Percentiles rank a stretch among this genome's conserved stretches.
Evolutionary conservation across 2,113 vertebrate genomes (phyloP).

Genomic region (Orientallactaga bullata): DNA sequence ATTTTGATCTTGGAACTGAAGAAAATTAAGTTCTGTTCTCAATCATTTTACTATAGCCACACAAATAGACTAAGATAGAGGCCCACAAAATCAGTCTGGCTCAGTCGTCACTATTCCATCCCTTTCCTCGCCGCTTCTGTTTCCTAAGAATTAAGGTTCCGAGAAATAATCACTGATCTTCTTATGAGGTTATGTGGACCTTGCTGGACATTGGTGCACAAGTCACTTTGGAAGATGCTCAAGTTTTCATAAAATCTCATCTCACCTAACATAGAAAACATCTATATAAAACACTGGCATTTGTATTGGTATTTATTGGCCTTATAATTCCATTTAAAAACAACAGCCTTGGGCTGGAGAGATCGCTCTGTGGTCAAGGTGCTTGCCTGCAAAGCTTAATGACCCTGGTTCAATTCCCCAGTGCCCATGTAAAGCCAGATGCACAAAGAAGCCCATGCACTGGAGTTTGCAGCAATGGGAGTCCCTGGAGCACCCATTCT

Average conservation of each 20-base stretch:
- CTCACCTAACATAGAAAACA: not conserved
- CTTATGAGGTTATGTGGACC: too few species aligned
- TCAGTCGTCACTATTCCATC: not conserved
- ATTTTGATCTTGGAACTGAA: not conserved
- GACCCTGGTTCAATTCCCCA: too few species aligned
- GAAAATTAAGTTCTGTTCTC: not conserved
- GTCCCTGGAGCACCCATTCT: too few species aligned
- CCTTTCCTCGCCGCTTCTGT: not conserved
- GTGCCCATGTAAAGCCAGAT: too few species aligned
- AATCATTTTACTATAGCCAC: not conserved
- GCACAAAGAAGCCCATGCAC: too few species aligned
- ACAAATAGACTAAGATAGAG: not conserved
- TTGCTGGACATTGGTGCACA: not conserved
- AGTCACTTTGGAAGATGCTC: not conserved
- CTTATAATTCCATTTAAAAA: slow-evolving; percentile 25
- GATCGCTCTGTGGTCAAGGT: too few species aligned
- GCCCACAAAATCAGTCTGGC: not conserved
- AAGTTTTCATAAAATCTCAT: slow-evolving; percentile 12
- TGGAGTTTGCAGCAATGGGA: too few species aligned
- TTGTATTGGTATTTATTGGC: not conserved
- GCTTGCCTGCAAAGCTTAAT: too few species aligned
- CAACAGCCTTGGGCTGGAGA: not conserved
- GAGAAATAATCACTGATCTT: not conserved
- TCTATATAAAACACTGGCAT: not conserved
- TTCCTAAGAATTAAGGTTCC: not conserved